These are phyloP conservation scores for Ageneiosus marmoratus DNA, from an alignment of 2,113 vertebrate genomes.

Conservation along the genomic window DNA sequence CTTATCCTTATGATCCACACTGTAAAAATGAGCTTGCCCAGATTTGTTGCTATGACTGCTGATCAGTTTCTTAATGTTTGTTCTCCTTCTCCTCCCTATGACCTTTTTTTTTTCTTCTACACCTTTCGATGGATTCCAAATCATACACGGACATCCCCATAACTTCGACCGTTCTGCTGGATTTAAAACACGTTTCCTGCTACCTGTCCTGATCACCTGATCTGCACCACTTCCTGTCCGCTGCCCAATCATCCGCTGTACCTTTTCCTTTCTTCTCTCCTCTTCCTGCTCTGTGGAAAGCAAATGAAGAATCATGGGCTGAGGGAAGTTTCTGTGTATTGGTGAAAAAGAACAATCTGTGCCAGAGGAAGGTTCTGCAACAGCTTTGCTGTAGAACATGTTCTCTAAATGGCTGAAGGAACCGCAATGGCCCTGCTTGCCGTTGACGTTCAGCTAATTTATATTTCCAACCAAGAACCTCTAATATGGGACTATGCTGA, in stretches of 20 bases:
- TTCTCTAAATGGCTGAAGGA: slow-evolving; percentile 93
- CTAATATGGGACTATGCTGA: slow-evolving; percentile 88
- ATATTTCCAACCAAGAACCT: slow-evolving; percentile 59
- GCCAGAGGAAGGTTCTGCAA: slow-evolving; percentile 97
- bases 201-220: slow-evolving; percentile 79
- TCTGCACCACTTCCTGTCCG: slow-evolving; percentile 73
- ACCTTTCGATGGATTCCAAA: slow-evolving; percentile 81
- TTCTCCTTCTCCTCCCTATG: slow-evolving; percentile 71
- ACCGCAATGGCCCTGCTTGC: slow-evolving; percentile 53
- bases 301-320: slow-evolving; percentile 98
- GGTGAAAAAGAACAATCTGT: slow-evolving; percentile 99
- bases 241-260: slow-evolving; percentile 77
- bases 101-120: slow-evolving; percentile 72
- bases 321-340: slow-evolving; percentile 99
- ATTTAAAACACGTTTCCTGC: slow-evolving; percentile 79
- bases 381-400: slow-evolving; percentile 99
- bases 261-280: slow-evolving; percentile 75
- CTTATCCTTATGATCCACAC: background rate
- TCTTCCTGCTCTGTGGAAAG: slow-evolving; percentile 86
- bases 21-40: background rate
- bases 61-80: slow-evolving; percentile 78
- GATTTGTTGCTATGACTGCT: slow-evolving; percentile 52
- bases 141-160: slow-evolving; percentile 65
- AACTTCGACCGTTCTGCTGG: slow-evolving; percentile 79
- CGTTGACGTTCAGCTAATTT: slow-evolving; percentile 60